Evolutionary conservation across 2,888 invertebrate species (phyloP).

Genomic region (Drosophila suboccidentalis): DNA sequence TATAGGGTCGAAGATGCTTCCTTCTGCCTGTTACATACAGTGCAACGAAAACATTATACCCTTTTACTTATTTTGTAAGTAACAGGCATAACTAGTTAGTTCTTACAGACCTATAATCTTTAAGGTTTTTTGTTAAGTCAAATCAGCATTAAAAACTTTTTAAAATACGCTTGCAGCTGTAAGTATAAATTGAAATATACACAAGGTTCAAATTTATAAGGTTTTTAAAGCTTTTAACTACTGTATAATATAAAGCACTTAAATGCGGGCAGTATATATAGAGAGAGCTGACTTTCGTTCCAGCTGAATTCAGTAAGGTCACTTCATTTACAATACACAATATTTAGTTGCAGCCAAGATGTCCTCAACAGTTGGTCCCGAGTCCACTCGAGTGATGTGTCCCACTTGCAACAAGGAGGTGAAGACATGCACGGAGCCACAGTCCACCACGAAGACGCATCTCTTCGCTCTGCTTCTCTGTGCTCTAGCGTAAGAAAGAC

Average conservation of each 20-base stretch:
- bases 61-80: too few species aligned
- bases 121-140: too few species aligned
- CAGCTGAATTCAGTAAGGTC: background rate
- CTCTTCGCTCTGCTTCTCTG: conserved; percentile 33
- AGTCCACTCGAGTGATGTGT: conserved; percentile 9
- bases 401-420: conserved; percentile 25
- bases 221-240: background rate
- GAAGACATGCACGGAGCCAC: background rate
- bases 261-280: background rate
- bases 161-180: too few species aligned
- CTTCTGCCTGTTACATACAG: too few species aligned
- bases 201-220: background rate
- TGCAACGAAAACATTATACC: too few species aligned
- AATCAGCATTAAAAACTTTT: too few species aligned
- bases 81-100: too few species aligned
- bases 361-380: conserved; percentile 16
- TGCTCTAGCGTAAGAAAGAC: background rate
- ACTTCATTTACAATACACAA: background rate
- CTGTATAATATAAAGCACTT: background rate
- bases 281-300: background rate
- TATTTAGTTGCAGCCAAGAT: conserved; percentile 4
- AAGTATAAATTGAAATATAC: background rate
- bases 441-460: conserved; percentile 20
- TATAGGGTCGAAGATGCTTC: too few species aligned
- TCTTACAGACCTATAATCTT: too few species aligned